Percentiles rank a stretch among this genome's conserved stretches.
Conservation (phyloP, 2,113 vertebrate species). For the Lagenorhynchus albirostris region DNA sequence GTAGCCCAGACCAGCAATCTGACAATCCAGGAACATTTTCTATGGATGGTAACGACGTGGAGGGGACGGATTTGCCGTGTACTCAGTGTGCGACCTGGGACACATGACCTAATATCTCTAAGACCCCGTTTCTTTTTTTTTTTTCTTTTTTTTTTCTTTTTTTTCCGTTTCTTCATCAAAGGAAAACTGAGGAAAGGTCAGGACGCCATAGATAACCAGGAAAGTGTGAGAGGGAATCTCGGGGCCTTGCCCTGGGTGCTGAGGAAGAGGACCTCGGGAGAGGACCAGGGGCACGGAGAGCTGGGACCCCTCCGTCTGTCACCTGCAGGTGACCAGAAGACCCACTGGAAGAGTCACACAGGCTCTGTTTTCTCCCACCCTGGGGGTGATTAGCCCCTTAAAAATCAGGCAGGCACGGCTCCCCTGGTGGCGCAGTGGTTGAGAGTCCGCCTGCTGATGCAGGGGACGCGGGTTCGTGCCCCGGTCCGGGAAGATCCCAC, state of each 20-base stretch:
- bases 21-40: not conserved
- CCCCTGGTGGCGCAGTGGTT: no score
- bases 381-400: not conserved
- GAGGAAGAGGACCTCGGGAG: not conserved
- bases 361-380: not conserved
- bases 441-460: no score
- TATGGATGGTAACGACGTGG: not conserved
- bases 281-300: not conserved
- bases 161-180: not conserved
- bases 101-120: not conserved
- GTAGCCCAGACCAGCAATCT: not conserved
- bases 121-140: not conserved
- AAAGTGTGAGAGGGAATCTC: not conserved
- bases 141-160: no score
- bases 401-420: not conserved
- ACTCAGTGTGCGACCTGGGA: not conserved
- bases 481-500: no score
- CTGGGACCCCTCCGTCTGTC: not conserved
- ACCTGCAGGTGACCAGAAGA: not conserved
- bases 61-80: not conserved
- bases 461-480: no score
- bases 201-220: not conserved
- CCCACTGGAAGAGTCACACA: not conserved
- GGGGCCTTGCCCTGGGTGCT: not conserved
- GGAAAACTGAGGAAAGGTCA: not conserved